Evolutionary conservation across 2,888 invertebrate species (phyloP).

Genomic region (Andrena flavipes): DNA sequence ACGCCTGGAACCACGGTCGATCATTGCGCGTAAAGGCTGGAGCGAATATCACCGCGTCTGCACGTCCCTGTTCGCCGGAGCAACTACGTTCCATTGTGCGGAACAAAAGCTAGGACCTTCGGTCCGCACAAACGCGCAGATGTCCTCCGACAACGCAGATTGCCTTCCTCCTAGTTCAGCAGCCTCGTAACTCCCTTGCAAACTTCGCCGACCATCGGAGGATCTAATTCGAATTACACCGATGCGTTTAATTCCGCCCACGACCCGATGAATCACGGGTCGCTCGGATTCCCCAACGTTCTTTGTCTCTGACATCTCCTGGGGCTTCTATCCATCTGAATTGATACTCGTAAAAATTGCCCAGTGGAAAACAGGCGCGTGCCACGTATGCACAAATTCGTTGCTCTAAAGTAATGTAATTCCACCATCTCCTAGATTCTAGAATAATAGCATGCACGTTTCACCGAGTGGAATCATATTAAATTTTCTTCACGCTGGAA

Average conservation of each 20-base stretch:
- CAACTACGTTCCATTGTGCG: constrained; percentile 65
- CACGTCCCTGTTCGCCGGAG: constrained; percentile 26
- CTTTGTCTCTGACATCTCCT: neutral
- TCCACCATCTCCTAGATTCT: too few species aligned
- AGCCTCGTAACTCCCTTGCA: constrained; percentile 27
- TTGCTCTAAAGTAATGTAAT: too few species aligned
- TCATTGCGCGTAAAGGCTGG: constrained; percentile 50
- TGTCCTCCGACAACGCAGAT: constrained; percentile 58
- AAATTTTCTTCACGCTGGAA: too few species aligned
- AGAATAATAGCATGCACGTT: too few species aligned
- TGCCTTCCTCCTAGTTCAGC: constrained; percentile 67
- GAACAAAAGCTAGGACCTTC: constrained; percentile 74
- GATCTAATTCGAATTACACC: constrained; percentile 10
- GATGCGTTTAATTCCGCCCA: constrained; percentile 10
- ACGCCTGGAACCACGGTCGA: constrained; percentile 38
- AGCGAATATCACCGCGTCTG: constrained; percentile 29
- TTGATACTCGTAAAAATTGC: too few species aligned
- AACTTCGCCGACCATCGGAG: constrained; percentile 39
- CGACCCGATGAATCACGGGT: neutral
- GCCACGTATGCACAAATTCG: too few species aligned
- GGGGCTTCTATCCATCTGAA: too few species aligned
- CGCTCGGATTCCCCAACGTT: neutral
- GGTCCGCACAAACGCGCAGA: constrained; percentile 52
- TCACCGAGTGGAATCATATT: too few species aligned
- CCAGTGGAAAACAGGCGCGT: too few species aligned